Evolutionary conservation across 2,797 vertebrate genomes (phyloP).

Genomic region (Rhyacichthys aspro): DNA sequence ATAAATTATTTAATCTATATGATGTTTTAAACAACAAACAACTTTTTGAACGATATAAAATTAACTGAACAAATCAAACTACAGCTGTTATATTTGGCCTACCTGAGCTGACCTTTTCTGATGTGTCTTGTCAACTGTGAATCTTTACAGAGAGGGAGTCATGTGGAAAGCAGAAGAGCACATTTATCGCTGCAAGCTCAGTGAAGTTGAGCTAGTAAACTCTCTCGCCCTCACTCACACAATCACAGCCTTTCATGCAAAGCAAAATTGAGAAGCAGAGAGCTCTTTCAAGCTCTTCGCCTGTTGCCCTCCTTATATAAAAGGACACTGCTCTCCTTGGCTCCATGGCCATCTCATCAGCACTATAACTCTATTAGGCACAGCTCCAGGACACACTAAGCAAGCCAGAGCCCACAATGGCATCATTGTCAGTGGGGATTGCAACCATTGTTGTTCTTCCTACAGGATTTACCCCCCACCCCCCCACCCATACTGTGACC

Average conservation of each 20-base stretch:
- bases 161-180: slow-evolving; percentile 42
- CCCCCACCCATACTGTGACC: slow-evolving; percentile 74
- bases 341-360: slow-evolving; percentile 71
- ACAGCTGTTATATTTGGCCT: slow-evolving; percentile 24
- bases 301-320: slow-evolving; percentile 58
- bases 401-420: slow-evolving; percentile 73
- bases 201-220: slow-evolving; percentile 54
- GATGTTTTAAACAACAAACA: background rate
- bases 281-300: slow-evolving; percentile 66
- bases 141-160: slow-evolving; percentile 42
- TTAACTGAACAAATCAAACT: slow-evolving; percentile 2
- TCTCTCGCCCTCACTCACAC: slow-evolving; percentile 40
- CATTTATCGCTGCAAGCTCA: slow-evolving; percentile 46
- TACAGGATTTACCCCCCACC: slow-evolving; percentile 79
- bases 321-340: slow-evolving; percentile 68
- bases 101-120: slow-evolving; percentile 31
- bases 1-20: background rate
- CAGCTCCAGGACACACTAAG: slow-evolving; percentile 78
- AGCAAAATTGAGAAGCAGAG: slow-evolving; percentile 65
- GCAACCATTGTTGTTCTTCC: slow-evolving; percentile 70
- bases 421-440: slow-evolving; percentile 76
- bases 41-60: no score
- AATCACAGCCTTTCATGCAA: slow-evolving; percentile 67
- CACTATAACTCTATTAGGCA: slow-evolving; percentile 82
- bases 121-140: slow-evolving; percentile 39